Percentiles rank a stretch among this genome's conserved stretches.
phyloP scores from a whole-genome alignment of 64 coral and sea anemone genomes.

The Catalaphyllia jardinei region DNA sequence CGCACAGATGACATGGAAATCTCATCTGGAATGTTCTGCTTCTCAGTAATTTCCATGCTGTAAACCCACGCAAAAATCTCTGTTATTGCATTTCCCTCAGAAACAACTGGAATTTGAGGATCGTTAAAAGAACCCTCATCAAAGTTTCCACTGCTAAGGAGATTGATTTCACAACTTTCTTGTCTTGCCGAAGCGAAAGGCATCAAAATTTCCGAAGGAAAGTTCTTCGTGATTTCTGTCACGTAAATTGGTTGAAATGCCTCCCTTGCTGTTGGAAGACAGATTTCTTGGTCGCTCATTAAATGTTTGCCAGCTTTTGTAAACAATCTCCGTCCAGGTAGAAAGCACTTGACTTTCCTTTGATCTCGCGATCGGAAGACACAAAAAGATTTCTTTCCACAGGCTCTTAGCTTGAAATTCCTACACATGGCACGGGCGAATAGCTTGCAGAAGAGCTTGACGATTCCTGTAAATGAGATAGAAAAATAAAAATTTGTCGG shows the following conservation, averaged over 20 bases:
- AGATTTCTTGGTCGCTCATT: slow-evolving; percentile 21
- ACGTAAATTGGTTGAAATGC: slow-evolving; percentile 34
- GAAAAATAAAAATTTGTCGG: neutral
- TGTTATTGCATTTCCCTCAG: slow-evolving; percentile 11
- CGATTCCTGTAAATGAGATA: neutral
- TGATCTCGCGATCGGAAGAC: neutral
- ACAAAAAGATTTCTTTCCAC: neutral
- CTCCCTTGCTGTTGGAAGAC: slow-evolving; percentile 12
- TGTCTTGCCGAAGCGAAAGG: slow-evolving; percentile 28
- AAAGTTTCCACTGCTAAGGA: neutral
- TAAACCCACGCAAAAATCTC: slow-evolving; percentile 48
- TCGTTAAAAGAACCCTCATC: neutral
- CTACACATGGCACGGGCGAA: neutral
- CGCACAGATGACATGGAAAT: neutral
- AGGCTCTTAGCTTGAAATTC: slow-evolving; percentile 19
- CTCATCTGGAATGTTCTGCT: neutral
- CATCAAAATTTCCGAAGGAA: slow-evolving; percentile 45
- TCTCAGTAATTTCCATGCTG: slow-evolving; percentile 5
- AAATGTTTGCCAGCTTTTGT: neutral
- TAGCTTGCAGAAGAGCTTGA: slow-evolving; percentile 1
- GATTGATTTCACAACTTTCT: slow-evolving; percentile 3
- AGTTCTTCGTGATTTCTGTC: slow-evolving; percentile 22
- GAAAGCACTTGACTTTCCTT: neutral
- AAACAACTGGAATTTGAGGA: neutral
- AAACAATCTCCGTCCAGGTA: neutral